Base-by-base conservation (phyloP, 2,797 vertebrate species). In the Gallinago nigripennis region DNA sequence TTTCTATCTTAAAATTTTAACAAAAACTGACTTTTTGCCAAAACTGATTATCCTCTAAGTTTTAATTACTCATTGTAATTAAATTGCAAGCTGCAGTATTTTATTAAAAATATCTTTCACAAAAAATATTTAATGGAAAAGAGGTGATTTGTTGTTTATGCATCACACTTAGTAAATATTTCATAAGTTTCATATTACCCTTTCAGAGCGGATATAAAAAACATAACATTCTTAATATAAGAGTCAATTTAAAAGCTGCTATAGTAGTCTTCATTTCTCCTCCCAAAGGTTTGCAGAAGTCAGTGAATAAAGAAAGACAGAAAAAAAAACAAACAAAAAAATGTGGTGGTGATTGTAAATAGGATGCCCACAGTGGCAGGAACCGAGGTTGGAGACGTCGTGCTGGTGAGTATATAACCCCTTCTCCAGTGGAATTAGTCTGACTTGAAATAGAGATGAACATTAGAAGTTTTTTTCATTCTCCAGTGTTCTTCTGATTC, bases 41-140 rank as follows among this genome's bases (percentile, higher is more conserved):
- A 98, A 98, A 98, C 98, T 98, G 98, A 99, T 99, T 99, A 98
- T 97, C 97, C 98, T 98, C 99, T 99, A 99, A 99, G 99, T 99
- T 99, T 99, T 99, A 99, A 99, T 99, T 98, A 98, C 98, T 98
- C 95, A 98, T 97, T 98, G 98, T 99, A 99, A 99, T 99, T 99
- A 99, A 98, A 98, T 98, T 98, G 97, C 97, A 98, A 98, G 98
- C 98, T 98, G 98, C 98, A 98, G 98, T 98, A 98, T 98, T 98
- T 98, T 98, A 98, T 98, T 97, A 94, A 98, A 97, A 98, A 98
- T 98, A 98, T 97, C 97, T 97, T 97, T 97, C 88, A 93, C 96
- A 96, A 98, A 97, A 95, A 98, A 98, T 97, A 98, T 97, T 97
- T 97, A 98, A 98, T 97, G 97, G 97, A 98, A 98, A 98, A 97